phyloP scores from a whole-genome alignment of 2,888 invertebrate species.

The Petrolisthes cinctipes region DNA sequence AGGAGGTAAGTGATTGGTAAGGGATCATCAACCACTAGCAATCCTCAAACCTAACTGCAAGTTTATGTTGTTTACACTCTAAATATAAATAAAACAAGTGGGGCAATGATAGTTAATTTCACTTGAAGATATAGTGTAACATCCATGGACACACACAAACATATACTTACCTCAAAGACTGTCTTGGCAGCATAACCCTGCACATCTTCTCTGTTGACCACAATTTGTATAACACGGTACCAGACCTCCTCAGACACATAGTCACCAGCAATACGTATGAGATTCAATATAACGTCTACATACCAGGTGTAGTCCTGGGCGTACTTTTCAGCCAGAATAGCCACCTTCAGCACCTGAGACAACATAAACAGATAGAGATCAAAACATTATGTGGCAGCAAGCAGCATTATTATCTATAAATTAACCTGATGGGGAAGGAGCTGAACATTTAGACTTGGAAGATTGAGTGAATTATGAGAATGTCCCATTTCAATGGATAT shows the following conservation, averaged over 20 bases:
- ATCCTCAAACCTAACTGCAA: too few relatives aligned
- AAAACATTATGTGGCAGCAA: too few relatives aligned
- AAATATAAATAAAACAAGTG: not conserved
- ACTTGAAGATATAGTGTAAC: conserved; percentile 32
- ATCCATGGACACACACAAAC: not conserved
- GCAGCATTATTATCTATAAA: too few relatives aligned
- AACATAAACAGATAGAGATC: not conserved
- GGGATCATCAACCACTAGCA: too few relatives aligned
- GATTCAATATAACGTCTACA: conserved; percentile 94
- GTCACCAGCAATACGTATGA: conserved; percentile 99
- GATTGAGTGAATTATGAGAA: too few relatives aligned
- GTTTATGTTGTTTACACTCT: not conserved
- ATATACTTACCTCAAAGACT: conserved; percentile 82
- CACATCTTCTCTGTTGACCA: conserved; percentile 98
- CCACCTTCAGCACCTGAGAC: conserved; percentile 88
- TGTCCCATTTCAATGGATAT: too few relatives aligned
- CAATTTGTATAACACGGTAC: conserved; percentile 99
- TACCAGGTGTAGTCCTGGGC: conserved; percentile 99
- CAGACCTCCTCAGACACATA: conserved; percentile 99
- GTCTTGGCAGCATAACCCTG: conserved; percentile 99
- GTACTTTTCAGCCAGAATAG: conserved; percentile 98
- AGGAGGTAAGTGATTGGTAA: too few relatives aligned
- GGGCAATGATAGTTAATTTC: not conserved
- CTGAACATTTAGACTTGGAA: too few relatives aligned
- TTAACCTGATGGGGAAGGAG: too few relatives aligned